Conservation (phyloP, 2,797 vertebrate genomes). For the Diceros bicornis region DNA sequence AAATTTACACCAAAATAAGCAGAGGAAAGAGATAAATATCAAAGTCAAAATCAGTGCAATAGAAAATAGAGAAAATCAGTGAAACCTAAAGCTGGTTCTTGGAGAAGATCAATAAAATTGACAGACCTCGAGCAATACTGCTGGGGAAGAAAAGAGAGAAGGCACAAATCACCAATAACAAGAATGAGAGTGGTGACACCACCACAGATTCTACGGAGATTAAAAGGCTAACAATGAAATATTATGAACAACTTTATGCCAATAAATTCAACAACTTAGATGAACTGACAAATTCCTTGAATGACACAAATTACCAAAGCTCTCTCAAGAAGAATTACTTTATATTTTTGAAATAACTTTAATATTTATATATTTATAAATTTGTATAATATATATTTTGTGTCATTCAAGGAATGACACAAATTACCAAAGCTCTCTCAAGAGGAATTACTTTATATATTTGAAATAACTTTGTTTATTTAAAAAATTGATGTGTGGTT, state of each 20-base stretch:
- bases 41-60: not conserved
- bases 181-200: not conserved
- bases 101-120: not conserved
- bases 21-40: not conserved
- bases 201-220: not conserved
- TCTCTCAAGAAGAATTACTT: not conserved
- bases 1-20: not conserved
- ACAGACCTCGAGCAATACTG: not conserved
- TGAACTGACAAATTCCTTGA: not conserved
- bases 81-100: not conserved
- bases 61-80: conserved; percentile 1
- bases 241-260: not conserved
- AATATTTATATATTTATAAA: not conserved
- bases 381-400: too few species aligned
- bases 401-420: not conserved
- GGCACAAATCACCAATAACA: not conserved
- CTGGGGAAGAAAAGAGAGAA: not conserved
- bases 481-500: not conserved
- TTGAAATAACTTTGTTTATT: not conserved
- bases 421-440: not conserved
- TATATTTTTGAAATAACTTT: not conserved
- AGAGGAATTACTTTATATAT: not conserved
- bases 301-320: not conserved
- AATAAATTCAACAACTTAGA: not conserved
- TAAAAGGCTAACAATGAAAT: not conserved